Conservation (phyloP, 2,888 invertebrate genomes). For the Leucoma salicis region DNA sequence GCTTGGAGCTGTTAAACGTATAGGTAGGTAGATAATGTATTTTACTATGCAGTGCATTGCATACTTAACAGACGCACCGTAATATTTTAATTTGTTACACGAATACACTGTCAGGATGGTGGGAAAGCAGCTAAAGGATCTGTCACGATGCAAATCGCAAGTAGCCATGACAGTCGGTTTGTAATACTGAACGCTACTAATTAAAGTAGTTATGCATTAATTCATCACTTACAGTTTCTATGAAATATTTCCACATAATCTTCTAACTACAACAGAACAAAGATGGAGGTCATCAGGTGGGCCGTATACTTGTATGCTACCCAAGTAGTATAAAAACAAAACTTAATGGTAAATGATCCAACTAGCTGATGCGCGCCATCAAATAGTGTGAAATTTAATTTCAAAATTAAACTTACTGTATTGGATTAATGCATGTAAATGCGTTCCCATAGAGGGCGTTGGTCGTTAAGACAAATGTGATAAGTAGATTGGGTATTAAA, state of each 20-base stretch:
- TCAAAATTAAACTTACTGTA: too few species aligned
- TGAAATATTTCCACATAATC: conserved; percentile 27
- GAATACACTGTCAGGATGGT: conserved; percentile 38
- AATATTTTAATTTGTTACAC: conserved; percentile 67
- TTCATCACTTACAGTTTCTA: conserved; percentile 36
- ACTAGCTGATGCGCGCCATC: too few species aligned
- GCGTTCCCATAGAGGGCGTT: too few species aligned
- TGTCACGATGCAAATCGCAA: conserved; percentile 39
- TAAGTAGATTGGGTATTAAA: too few species aligned
- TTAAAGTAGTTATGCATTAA: conserved; percentile 27
- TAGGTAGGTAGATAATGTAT: conserved; percentile 20
- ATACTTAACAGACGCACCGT: conserved; percentile 64
- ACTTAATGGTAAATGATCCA: too few species aligned
- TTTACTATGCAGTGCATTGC: conserved; percentile 47
- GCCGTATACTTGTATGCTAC: too few species aligned
- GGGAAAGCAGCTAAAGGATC: conserved; percentile 41
- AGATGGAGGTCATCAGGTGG: too few species aligned
- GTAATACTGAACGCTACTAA: conserved; percentile 27
- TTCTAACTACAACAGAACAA: too few species aligned
- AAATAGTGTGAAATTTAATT: too few species aligned
- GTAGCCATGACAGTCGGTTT: conserved; percentile 30
- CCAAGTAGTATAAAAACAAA: too few species aligned
- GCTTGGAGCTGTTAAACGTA: conserved; percentile 36
- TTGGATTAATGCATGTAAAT: too few species aligned
- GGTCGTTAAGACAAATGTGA: too few species aligned